Base-by-base conservation (phyloP, 2,888 invertebrate species). In the Acronicta aceris region DNA sequence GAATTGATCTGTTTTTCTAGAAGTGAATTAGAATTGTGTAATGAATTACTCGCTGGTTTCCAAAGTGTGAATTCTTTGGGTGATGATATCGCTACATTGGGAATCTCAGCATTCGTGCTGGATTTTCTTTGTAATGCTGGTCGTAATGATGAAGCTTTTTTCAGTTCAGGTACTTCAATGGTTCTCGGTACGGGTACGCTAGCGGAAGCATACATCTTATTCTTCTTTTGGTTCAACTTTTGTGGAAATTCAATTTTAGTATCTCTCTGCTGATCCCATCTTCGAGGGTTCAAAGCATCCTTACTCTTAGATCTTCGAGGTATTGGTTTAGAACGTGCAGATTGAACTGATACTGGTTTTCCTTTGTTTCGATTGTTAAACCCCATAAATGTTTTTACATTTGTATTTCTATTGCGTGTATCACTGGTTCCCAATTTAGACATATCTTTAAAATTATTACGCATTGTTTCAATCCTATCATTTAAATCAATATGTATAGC, bases 401-500 rank as follows among this genome's bases (percentile, higher is more conserved):
- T 60, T 13, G 46, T 12, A 41, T 53, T 49, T 21, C 16, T 42
- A 33, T 12, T 58, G 15, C 15, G 49, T 33, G 58, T 46, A 47
- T 66, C 62, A 38, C 40, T 67, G 16, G 57, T 64, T 43, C 56
- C 53, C 17, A 57, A 60, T 59, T 71, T 78, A 25, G 85, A 64
- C 16, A 79, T 78, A 54, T 88, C 87, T 27, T 83, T 64, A 51
- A 90, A 67, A 71, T 79, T 81, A 43, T 86, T 86, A 36, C 83
- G 88, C 63, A 90, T 74, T 25, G 88, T 78, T 65, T 85, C 81
- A 48, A 92, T 68, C 30, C 89, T 85, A 59, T 91, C 91, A 67
- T 86, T 89, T 5, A 93, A 81, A 76, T 92, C 91, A 21, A 80
- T 75, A 51, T 89, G 90, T 42, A 93, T 74, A 17, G 84, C 85